Percentiles rank a stretch among this genome's conserved stretches.
Conservation (phyloP, 2,113 vertebrate genomes). For the Rissa tridactyla region DNA sequence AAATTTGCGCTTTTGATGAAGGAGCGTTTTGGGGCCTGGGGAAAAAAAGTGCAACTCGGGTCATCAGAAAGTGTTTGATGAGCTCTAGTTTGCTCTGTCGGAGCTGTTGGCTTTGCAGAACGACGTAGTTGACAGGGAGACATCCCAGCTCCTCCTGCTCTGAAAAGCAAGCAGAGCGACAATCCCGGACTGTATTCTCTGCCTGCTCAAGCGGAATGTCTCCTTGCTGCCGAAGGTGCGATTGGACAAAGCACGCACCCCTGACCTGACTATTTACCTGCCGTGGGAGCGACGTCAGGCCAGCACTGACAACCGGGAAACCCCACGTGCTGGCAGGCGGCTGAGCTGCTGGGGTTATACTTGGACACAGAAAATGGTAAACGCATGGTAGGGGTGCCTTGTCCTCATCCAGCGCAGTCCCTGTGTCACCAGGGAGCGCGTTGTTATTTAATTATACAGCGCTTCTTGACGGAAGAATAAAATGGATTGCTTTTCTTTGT, state of each 20-base stretch:
- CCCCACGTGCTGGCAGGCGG: fast-evolving
- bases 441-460: background rate
- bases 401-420: fast-evolving
- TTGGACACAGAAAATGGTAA: background rate
- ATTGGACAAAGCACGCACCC: background rate
- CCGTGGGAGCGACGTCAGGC: background rate
- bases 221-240: background rate
- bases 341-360: background rate
- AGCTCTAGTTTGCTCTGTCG: background rate
- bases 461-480: background rate
- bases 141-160: background rate
- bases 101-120: background rate
- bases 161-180: background rate
- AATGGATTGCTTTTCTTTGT: background rate
- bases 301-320: background rate
- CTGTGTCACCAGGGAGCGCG: background rate
- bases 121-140: background rate
- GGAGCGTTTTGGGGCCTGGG: background rate
- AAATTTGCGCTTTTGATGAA: background rate
- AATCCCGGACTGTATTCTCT: background rate
- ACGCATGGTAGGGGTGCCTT: background rate
- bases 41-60: background rate
- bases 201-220: background rate
- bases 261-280: background rate
- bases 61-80: background rate